Percentiles rank a stretch among this genome's conserved stretches.
These are phyloP conservation scores for Augiades crinisus DNA, from an alignment of 2,888 invertebrate species.

Conservation along the genomic window DNA sequence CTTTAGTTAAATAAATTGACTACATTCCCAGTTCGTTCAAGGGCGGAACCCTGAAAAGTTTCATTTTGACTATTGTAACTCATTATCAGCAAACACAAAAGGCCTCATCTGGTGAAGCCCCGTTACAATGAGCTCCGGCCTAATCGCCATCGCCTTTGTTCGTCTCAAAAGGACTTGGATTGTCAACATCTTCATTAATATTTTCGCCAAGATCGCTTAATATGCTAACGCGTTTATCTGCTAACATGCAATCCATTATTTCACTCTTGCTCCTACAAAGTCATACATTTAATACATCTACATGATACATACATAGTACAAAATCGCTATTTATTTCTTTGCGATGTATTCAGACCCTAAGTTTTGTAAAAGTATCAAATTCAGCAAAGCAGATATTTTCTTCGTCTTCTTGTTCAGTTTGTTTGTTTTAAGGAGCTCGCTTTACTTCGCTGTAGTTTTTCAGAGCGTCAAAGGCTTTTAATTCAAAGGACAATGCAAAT, in stretches of 20 bases:
- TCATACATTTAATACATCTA: no score
- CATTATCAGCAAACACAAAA: constrained; percentile 58
- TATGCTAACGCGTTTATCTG: constrained; percentile 16
- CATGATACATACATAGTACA: no score
- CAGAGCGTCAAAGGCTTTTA: constrained; percentile 18
- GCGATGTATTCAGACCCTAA: constrained; percentile 35
- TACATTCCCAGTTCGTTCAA: constrained; percentile 5
- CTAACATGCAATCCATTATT: background rate
- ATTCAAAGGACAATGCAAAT: constrained; percentile 23
- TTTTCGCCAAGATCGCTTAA: constrained; percentile 39
- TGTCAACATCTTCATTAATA: constrained; percentile 72
- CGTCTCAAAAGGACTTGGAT: constrained; percentile 53
- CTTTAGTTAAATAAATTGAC: constrained; percentile 1
- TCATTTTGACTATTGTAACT: constrained; percentile 52
- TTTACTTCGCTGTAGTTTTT: constrained; percentile 15
- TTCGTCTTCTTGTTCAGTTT: constrained; percentile 23
- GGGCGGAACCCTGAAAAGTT: constrained; percentile 43
- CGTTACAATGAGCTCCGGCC: constrained; percentile 40
- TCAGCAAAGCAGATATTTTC: constrained; percentile 26
- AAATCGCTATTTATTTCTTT: background rate
- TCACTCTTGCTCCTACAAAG: no score
- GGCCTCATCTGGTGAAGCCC: constrained; percentile 55
- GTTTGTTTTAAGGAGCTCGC: constrained; percentile 16
- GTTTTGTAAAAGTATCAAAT: constrained; percentile 34
- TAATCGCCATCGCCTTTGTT: constrained; percentile 56